Conservation (phyloP, 2,888 invertebrate species). For the Tenthredo amoena region DNA sequence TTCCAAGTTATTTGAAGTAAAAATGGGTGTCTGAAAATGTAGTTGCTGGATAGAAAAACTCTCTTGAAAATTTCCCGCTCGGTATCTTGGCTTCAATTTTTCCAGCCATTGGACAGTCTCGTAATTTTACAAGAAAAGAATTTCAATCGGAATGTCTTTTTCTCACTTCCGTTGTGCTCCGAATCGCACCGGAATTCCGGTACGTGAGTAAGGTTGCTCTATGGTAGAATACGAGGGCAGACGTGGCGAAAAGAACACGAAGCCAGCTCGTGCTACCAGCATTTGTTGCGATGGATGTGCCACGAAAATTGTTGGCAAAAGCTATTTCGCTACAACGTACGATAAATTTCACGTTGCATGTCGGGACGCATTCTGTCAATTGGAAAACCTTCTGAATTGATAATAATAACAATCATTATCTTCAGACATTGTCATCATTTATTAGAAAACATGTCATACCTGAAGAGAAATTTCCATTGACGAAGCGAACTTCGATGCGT, state of each 20-base stretch:
- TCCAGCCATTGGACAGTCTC: not conserved
- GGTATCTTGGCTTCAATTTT: conserved; percentile 8
- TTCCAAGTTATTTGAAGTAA: not conserved
- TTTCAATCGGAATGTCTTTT: conserved; percentile 41
- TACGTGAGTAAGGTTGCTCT: conserved; percentile 7
- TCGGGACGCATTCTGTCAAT: not conserved
- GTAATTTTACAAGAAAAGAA: conserved; percentile 34
- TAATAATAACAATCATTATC: not conserved
- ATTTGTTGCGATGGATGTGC: not conserved
- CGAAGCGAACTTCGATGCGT: not conserved
- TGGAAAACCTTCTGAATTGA: not conserved
- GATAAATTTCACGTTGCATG: not conserved
- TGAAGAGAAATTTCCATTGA: not conserved
- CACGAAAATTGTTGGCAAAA: not conserved
- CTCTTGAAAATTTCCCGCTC: not conserved
- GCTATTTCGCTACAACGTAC: not conserved
- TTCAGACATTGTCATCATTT: not conserved
- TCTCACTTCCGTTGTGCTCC: conserved; percentile 38
- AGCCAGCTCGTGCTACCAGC: not conserved
- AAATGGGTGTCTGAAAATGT: not conserved
- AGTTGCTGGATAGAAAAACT: not conserved
- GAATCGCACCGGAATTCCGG: conserved; percentile 40
- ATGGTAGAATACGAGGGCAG: not conserved
- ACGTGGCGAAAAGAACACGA: conserved; percentile 6
- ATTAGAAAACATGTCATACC: not conserved